Conservation (phyloP, 2,888 invertebrate genomes). For the Drosophila austrosaltans region DNA sequence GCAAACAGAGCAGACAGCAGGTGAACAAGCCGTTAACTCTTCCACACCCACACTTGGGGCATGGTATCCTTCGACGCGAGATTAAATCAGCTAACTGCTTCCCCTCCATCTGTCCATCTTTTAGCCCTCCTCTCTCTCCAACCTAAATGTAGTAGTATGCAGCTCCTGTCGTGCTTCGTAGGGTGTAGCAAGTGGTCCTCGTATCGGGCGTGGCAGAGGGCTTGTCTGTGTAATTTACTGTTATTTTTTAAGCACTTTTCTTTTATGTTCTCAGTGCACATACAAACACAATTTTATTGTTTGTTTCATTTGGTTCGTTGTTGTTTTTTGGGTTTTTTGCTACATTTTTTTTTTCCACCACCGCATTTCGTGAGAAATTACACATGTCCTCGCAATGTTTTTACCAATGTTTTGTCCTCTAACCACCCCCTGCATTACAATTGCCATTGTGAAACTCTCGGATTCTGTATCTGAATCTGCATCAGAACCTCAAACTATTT, state of each 20-base stretch:
- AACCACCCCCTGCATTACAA: constrained; percentile 31
- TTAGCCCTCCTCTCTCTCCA: constrained; percentile 11
- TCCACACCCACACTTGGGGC: constrained; percentile 22
- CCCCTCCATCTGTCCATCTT: background rate
- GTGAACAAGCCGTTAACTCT: constrained; percentile 52
- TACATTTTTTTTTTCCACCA: constrained; percentile 23
- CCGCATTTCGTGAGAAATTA: constrained; percentile 71
- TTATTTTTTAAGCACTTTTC: constrained; percentile 76
- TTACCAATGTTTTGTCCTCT: constrained; percentile 44
- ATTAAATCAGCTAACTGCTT: constrained; percentile 13
- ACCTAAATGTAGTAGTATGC: constrained; percentile 66
- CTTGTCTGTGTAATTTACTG: constrained; percentile 71
- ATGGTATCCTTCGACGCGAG: constrained; percentile 4
- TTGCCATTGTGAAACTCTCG: constrained; percentile 9
- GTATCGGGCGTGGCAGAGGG: constrained; percentile 37
- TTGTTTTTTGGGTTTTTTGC: constrained; percentile 49
- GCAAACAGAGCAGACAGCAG: constrained; percentile 32
- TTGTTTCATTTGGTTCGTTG: constrained; percentile 62
- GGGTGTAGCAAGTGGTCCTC: constrained; percentile 29
- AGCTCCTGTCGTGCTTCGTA: constrained; percentile 72
- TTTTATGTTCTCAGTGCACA: constrained; percentile 57
- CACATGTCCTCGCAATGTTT: constrained; percentile 69
- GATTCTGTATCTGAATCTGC: constrained; percentile 25
- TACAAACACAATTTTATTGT: constrained; percentile 59
- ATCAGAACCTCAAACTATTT: constrained; percentile 41